Evolutionary conservation across 2,888 invertebrate genomes (phyloP).

Genomic region (Plutella xylostella): DNA sequence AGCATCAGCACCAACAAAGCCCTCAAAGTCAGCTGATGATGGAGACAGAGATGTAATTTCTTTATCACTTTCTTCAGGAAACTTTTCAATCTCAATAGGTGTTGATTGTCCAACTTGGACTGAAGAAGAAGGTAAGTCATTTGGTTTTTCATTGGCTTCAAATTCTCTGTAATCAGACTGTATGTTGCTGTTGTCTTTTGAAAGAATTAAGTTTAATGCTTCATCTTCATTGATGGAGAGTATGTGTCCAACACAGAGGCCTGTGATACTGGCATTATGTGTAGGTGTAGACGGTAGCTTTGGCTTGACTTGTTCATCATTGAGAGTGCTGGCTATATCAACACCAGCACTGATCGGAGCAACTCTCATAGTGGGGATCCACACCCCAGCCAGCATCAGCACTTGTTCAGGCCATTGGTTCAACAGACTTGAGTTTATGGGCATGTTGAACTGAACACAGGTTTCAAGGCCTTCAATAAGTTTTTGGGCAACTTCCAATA

Average conservation of each 20-base stretch:
- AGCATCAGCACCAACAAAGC: constrained; percentile 42
- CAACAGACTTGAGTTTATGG: constrained; percentile 86
- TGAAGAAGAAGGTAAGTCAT: background rate
- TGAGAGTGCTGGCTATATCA: constrained; percentile 79
- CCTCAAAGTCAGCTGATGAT: constrained; percentile 42
- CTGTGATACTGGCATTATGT: constrained; percentile 38
- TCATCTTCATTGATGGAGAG: constrained; percentile 76
- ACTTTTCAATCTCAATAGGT: background rate
- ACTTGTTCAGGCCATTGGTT: constrained; percentile 92
- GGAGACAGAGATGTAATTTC: constrained; percentile 32
- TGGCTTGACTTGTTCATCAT: constrained; percentile 58
- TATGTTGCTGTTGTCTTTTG: constrained; percentile 34
- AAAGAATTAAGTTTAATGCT: constrained; percentile 76
- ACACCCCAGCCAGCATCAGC: constrained; percentile 84
- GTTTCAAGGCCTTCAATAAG: constrained; percentile 82
- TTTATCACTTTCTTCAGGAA: constrained; percentile 13
- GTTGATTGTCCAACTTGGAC: background rate
- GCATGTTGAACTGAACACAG: constrained; percentile 78
- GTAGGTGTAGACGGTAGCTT: constrained; percentile 45
- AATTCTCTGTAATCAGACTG: constrained; percentile 16
- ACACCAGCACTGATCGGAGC: constrained; percentile 80
- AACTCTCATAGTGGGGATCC: constrained; percentile 83
- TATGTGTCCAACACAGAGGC: constrained; percentile 61
- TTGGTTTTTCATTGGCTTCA: constrained; percentile 11
- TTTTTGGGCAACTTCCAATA: constrained; percentile 81